phyloP scores from a whole-genome alignment of 2,797 vertebrate genomes.

The Centroberyx gerrardi region DNA sequence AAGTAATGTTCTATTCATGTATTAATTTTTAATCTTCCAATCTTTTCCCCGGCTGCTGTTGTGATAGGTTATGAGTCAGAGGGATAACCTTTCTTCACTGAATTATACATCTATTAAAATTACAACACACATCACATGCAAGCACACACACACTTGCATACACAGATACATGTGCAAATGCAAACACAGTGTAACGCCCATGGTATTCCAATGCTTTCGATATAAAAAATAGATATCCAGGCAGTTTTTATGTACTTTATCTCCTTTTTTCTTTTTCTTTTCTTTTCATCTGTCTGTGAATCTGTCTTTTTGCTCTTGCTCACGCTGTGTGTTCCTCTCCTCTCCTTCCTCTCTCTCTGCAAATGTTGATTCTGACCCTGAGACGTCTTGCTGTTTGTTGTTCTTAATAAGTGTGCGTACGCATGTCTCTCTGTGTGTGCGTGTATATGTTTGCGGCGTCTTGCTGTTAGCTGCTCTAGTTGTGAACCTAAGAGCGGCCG shows the following conservation, averaged over 20 bases:
- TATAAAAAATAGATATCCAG: background rate
- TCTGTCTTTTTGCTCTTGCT: background rate
- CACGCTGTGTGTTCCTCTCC: background rate
- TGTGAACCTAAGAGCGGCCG: slow-evolving; percentile 45
- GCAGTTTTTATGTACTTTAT: background rate
- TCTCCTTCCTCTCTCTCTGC: background rate
- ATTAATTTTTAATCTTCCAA: slow-evolving; percentile 59
- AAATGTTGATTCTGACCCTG: slow-evolving; percentile 48
- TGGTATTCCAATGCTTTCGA: background rate
- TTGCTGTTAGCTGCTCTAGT: slow-evolving; percentile 61
- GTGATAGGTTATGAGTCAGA: slow-evolving; percentile 34
- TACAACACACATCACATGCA: background rate
- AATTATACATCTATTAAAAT: slow-evolving; percentile 38
- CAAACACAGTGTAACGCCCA: background rate
- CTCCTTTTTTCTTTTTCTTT: background rate
- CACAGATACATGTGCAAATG: background rate
- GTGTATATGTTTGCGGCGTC: slow-evolving; percentile 21
- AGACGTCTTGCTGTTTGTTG: slow-evolving; percentile 51
- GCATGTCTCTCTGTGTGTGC: background rate
- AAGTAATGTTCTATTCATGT: slow-evolving; percentile 14
- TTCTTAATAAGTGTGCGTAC: slow-evolving; percentile 37
- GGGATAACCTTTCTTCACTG: background rate
- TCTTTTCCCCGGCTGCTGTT: slow-evolving; percentile 27
- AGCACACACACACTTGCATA: background rate
- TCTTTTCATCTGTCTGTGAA: background rate